Evolutionary conservation across 2,888 invertebrate genomes (phyloP), one percentile per base, ranked within the genome.

Genomic region (Leucoma salicis): DNA sequence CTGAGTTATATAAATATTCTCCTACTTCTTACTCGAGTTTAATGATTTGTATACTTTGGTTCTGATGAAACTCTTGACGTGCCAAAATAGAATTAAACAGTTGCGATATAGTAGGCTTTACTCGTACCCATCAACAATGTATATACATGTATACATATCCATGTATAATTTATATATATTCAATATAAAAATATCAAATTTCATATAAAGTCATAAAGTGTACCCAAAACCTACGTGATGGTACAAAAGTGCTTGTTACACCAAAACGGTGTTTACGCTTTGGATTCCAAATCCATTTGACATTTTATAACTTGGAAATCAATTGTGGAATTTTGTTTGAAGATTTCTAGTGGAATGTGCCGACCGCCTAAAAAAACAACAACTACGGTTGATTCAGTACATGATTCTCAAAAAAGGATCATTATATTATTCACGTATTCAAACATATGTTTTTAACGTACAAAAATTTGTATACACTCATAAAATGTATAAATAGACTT

Each of bases 171-270:
- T 88, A 88, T 88, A 88, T 88, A 88, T 88, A 87, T 87, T 86
- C 82, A 87, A 86, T 88, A 88, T 83, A 89, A 89, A 89, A 89
- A 89, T 88, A 88, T 88, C 77, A 87, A 88, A 87, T 88, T 89
- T 89, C 78, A 88, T 89, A 88, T 88, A 89, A 89, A 89, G 88
- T 87, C 87, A 87, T 87, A 89, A 89, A 89, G 86, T 88, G 89
- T 89, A 89, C 89, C 89, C 89, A 89, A 89, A 89, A 88, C 87
- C 88, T 89, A 89, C 88, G 83, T 84, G 85, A 82, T 87, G 88
- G 88, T 88, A 87, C 87, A 84, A 86, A 86, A 79, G 85, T 83
- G 81, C 71, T 78, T 70, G 59, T 66, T 60, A 75, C 86, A 81
- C 87, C 84, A 83, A 87, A 81, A 87, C 75, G 79, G 84, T 78